Conservation (phyloP, 2,888 invertebrate species). For the Eupsilia transversa region DNA sequence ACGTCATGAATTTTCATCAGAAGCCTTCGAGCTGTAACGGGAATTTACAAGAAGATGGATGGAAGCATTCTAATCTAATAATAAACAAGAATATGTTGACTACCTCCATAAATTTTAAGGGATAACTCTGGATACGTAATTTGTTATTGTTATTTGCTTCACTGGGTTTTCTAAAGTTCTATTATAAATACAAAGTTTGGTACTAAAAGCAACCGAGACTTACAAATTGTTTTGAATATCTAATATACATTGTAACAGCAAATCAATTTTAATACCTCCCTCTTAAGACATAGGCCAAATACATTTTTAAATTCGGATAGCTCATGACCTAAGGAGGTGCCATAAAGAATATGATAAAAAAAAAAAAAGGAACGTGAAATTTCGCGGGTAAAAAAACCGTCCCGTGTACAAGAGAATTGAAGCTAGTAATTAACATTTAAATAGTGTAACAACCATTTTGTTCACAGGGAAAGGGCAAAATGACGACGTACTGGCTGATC, state of each 20-base stretch:
- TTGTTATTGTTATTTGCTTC: slow-evolving; percentile 21
- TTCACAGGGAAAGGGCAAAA: slow-evolving; percentile 95
- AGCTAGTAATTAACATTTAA: background rate
- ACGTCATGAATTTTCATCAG: slow-evolving; percentile 49
- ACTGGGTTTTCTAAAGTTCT: slow-evolving; percentile 3
- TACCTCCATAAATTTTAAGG: slow-evolving; percentile 40
- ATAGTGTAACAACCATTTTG: slow-evolving; percentile 37
- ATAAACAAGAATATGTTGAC: slow-evolving; percentile 31
- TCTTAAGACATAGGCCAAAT: no score
- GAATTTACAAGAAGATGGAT: slow-evolving; percentile 46
- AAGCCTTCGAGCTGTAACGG: slow-evolving; percentile 26
- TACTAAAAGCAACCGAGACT: background rate
- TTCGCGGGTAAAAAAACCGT: no score
- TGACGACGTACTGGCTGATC: slow-evolving; percentile 96
- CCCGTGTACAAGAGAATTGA: no score
- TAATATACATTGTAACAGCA: no score
- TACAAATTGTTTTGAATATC: background rate
- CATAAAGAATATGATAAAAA: no score
- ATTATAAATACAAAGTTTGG: background rate
- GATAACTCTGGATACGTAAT: slow-evolving; percentile 16
- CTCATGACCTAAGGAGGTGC: no score
- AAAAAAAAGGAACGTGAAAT: no score
- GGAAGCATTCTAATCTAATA: slow-evolving; percentile 36
- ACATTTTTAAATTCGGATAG: no score
- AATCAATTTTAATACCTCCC: no score